Conservation (phyloP, 1,140 invertebrate genomes). For the Euwallacea fornicatus region DNA sequence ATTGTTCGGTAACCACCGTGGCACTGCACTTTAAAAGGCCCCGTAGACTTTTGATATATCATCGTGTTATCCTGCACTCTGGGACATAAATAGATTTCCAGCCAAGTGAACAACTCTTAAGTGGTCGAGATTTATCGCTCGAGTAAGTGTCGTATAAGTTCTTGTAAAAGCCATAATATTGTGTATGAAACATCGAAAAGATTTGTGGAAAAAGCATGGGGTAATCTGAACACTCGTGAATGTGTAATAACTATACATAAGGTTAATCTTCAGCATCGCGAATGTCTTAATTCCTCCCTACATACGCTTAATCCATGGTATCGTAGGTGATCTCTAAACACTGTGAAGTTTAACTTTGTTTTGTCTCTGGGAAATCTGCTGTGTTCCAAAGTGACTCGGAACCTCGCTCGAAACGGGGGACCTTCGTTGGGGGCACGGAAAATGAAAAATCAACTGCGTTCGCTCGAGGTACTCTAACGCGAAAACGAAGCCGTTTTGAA, state of each 20-base stretch:
- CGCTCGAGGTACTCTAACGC: not conserved
- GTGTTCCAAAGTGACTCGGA: conserved; percentile 7
- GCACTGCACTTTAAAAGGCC: too few relatives aligned
- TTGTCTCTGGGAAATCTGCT: not conserved
- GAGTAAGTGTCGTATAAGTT: conserved; percentile 8
- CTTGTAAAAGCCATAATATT: too few relatives aligned
- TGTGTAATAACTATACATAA: too few relatives aligned
- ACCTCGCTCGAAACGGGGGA: not conserved
- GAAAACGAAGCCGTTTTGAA: not conserved
- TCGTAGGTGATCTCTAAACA: conserved; percentile 28
- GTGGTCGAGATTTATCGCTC: conserved; percentile 14
- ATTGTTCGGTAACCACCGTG: too few relatives aligned
- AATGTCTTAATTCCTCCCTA: conserved; percentile 25
- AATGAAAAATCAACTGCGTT: not conserved
- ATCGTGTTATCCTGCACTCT: conserved; percentile 22
- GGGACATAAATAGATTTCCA: conserved; percentile 26
- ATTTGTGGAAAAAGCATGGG: too few relatives aligned
- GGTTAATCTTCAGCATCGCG: not conserved
- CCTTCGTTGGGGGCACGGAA: not conserved
- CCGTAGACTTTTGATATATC: not conserved
- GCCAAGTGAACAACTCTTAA: conserved; percentile 23
- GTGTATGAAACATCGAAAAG: too few relatives aligned
- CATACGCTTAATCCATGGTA: conserved; percentile 12
- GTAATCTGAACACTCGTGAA: too few relatives aligned
- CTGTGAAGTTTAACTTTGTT: conserved; percentile 26